Percentiles rank a stretch among this genome's conserved stretches.
phyloP scores from a whole-genome alignment of 2,113 vertebrate species.

The Tragelaphus imberbis region DNA sequence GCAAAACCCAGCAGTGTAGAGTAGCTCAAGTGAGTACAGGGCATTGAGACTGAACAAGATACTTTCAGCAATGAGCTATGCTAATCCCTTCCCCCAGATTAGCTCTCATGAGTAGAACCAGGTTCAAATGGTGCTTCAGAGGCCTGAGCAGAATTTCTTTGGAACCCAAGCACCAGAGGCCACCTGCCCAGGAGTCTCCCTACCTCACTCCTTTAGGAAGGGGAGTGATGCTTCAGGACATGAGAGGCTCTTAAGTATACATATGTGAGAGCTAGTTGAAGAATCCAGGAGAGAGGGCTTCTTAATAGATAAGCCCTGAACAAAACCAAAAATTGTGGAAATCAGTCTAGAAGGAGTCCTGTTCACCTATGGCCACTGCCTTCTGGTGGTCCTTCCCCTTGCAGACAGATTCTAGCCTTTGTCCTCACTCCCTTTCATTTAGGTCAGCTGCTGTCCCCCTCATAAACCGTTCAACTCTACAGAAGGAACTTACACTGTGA shows the following conservation, averaged over 20 bases:
- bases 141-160: conserved; percentile 39
- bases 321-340: conserved; percentile 54
- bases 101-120: conserved; percentile 29
- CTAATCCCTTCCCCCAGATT: not conserved
- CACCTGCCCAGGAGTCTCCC: not conserved
- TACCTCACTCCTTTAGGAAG: conserved; percentile 5
- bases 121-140: conserved; percentile 63
- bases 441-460: not conserved
- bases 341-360: not conserved
- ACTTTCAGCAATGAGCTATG: conserved; percentile 34
- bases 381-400: not conserved
- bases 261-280: not conserved
- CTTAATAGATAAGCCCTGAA: conserved; percentile 39
- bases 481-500: conserved; percentile 65
- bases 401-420: conserved; percentile 40
- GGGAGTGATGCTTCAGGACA: not conserved
- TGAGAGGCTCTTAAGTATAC: not conserved
- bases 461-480: conserved; percentile 39
- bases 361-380: not conserved
- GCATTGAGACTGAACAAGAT: conserved; percentile 57
- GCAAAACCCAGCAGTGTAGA: not conserved
- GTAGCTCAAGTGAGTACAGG: conserved; percentile 23
- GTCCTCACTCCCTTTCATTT: not conserved
- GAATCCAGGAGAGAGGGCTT: not conserved
- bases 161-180: not conserved